A percentile compares a stretch with the other conserved stretches of the same genome.
These are phyloP conservation scores for Dromococcyx pavoninus DNA, from an alignment of 2,797 vertebrate genomes.

Conservation along the genomic window DNA sequence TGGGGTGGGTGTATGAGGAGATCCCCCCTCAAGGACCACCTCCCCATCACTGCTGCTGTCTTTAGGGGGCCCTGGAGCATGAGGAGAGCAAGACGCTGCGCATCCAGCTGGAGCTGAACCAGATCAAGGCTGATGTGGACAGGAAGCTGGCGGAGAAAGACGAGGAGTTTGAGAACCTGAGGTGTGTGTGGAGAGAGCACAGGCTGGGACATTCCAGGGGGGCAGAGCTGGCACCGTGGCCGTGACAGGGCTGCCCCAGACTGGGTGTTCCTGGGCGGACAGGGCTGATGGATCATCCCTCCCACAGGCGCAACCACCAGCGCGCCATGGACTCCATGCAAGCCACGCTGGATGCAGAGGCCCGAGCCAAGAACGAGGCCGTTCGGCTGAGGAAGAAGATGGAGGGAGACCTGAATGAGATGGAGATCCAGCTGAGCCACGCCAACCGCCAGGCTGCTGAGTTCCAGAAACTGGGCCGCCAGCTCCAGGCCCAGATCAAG, in stretches of 20 bases:
- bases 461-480: slow-evolving; percentile 85
- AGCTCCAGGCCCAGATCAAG: slow-evolving; percentile 90
- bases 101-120: slow-evolving; percentile 91
- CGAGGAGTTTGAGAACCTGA: slow-evolving; percentile 86
- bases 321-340: slow-evolving; percentile 90
- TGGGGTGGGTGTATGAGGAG: background rate
- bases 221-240: background rate
- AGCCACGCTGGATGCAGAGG: slow-evolving; percentile 86
- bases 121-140: slow-evolving; percentile 91
- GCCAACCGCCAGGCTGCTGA: slow-evolving; percentile 87
- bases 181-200: slow-evolving; percentile 49
- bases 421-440: slow-evolving; percentile 92
- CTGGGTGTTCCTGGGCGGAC: accelerated
- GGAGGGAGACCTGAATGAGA: slow-evolving; percentile 93
- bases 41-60: background rate
- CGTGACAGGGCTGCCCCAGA: background rate
- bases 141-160: slow-evolving; percentile 92
- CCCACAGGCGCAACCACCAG: slow-evolving; percentile 88
- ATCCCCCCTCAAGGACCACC: background rate
- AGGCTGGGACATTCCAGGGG: accelerated
- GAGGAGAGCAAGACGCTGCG: slow-evolving; percentile 93
- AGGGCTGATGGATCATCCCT: accelerated
- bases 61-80: slow-evolving; percentile 89
- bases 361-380: slow-evolving; percentile 89
- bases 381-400: slow-evolving; percentile 91